Evolutionary conservation across 1,140 invertebrate species (phyloP).

Genomic region (Zaprionus lachaisei): DNA sequence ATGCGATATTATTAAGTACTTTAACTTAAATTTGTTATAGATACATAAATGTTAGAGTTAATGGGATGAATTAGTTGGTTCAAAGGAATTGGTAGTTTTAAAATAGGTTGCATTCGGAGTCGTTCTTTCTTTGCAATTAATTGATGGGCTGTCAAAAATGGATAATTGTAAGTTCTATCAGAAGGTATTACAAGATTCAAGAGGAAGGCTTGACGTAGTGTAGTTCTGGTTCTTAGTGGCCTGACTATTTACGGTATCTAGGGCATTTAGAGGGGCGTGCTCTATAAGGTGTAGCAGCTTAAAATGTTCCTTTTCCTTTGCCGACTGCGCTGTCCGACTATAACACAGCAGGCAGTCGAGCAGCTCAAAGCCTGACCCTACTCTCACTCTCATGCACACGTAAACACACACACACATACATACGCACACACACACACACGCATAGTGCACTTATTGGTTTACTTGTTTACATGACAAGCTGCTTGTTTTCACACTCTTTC

Average conservation of each 20-base stretch:
- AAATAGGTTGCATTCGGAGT: no score
- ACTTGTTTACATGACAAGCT: constrained; percentile 82
- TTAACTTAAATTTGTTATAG: no score
- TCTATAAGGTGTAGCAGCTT: background rate
- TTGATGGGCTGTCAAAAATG: no score
- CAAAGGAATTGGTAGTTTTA: no score
- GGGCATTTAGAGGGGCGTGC: background rate
- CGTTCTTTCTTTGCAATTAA: no score
- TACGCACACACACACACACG: constrained; percentile 18
- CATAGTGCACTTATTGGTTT: constrained; percentile 61
- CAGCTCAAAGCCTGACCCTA: constrained; percentile 32
- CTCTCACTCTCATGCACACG: background rate
- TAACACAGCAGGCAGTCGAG: background rate
- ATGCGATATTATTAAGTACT: no score
- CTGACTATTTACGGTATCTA: background rate
- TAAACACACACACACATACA: constrained; percentile 3
- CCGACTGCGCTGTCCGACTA: background rate
- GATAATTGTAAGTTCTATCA: no score
- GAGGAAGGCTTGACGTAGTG: no score
- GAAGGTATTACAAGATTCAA: no score
- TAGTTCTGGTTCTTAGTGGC: no score
- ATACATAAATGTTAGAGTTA: no score
- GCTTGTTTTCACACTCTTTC: constrained; percentile 82
- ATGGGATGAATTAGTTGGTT: no score
- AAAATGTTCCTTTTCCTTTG: constrained; percentile 1